Base-by-base conservation (phyloP, 1,140 invertebrate genomes). In the Saxidomus purpurata region DNA sequence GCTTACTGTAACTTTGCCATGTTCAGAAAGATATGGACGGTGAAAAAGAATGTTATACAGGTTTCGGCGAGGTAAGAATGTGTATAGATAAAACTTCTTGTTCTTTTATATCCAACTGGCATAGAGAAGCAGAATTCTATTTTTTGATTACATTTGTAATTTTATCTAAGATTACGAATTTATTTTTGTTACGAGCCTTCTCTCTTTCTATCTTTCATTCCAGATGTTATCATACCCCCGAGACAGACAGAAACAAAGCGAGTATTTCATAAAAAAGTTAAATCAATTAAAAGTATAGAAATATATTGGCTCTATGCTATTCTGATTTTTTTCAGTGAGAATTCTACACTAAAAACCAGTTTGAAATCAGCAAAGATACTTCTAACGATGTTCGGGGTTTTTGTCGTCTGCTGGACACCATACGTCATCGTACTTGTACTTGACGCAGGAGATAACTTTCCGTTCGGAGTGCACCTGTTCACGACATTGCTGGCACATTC, bases 351-450 rank as follows among this genome's bases (percentile, higher is more conserved):
- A 13, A 82, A 38, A 6, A 91, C 94, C 55, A 92, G 93, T 0
- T 25, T 94, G 3, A 90, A 90, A 9, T 81, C 94, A 0, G 92
- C 94, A 0, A 87, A 90, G 15, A 95, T 93, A 31, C 88, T 95
- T 0, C 92, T 95, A 47, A 76, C 92, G 28, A 93, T 95, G 47
- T 95, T 95, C 61, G 19, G 92, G 13, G 87, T 95, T 6, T 95
- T 94, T 77, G 80, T 94, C 25, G 63, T 93, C 40, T 95, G 95
- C 77, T 95, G 95, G 95, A 90, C 91, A 1, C 95, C 95, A 0
- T 95, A 95, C 88, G 94, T 93, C n/a, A 77, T 94, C 6, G 87
- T 95, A 47, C 91, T 95, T 31, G 90, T 90, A 13, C 40, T 93
- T 25, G 95, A 95, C 83, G 61, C 92, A 4, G 63, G 92, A 22